These are phyloP conservation scores for Plebejus anna DNA, from an alignment of 2,888 invertebrate species.

Conservation along the genomic window DNA sequence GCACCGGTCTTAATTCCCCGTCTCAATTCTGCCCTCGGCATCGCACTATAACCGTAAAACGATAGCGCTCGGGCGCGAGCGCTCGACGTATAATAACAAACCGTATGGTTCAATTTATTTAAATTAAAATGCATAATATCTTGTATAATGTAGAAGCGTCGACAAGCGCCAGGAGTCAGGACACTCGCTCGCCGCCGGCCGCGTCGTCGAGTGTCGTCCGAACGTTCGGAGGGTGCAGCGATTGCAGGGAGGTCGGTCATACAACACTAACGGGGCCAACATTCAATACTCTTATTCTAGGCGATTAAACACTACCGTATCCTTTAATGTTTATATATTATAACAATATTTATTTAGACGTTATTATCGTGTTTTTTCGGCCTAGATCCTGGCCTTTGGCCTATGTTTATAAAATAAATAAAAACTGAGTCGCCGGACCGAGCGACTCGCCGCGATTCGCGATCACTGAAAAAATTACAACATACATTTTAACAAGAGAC, in stretches of 20 bases:
- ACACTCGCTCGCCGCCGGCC: conserved; percentile 27
- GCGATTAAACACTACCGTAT: conserved; percentile 24
- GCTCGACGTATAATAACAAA: conserved; percentile 22
- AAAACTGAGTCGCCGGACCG: not conserved
- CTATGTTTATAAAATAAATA: conserved; percentile 15
- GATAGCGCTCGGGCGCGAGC: conserved; percentile 10
- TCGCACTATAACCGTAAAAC: conserved; percentile 14
- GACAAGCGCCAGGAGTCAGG: conserved; percentile 18
- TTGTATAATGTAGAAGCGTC: conserved; percentile 14
- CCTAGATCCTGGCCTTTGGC: not conserved
- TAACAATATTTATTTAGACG: conserved; percentile 21
- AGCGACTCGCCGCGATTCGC: not conserved
- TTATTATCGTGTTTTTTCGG: conserved; percentile 5
- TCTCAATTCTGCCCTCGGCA: not conserved
- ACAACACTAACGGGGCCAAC: not conserved
- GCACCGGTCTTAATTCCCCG: not conserved
- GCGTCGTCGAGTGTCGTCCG: conserved; percentile 23
- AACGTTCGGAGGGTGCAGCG: not conserved
- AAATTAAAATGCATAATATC: conserved; percentile 28
- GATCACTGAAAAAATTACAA: not conserved
- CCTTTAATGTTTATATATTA: conserved; percentile 11
- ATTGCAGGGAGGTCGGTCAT: not conserved
- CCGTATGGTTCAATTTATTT: conserved; percentile 19
- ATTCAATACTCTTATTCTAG: conserved; percentile 2
- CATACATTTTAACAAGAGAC: not conserved